Percentiles rank a stretch among this genome's conserved stretches.
Conservation (phyloP, 2,888 invertebrate species). For the Tipula unca region DNA sequence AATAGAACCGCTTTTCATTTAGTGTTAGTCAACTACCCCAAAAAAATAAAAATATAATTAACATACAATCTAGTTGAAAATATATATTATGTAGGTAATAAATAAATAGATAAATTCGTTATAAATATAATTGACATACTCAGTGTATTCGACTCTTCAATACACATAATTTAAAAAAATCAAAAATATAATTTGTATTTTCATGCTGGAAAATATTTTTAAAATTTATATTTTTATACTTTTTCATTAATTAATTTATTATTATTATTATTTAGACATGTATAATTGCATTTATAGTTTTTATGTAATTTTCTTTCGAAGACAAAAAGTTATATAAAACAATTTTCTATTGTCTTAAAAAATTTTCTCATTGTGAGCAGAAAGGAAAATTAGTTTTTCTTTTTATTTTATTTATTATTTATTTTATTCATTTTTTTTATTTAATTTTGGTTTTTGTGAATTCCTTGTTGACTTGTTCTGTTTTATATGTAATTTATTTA, state of each 20-base stretch:
- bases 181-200: not conserved
- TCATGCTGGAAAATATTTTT: not conserved
- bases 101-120: not conserved
- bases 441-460: not conserved
- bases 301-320: not conserved
- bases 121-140: not conserved
- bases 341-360: not conserved
- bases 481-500: not conserved
- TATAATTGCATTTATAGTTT: not conserved
- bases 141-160: not conserved
- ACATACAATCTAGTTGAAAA: not conserved
- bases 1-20: not conserved
- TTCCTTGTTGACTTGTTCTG: not conserved
- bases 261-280: not conserved
- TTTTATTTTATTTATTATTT: not conserved
- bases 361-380: not conserved
- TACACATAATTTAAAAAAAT: not conserved
- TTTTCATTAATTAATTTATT: not conserved
- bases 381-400: constrained; percentile 8
- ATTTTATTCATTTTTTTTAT: not conserved
- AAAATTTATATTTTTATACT: not conserved
- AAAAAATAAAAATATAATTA: not conserved
- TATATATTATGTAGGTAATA: not conserved
- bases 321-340: not conserved
- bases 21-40: not conserved